Evolutionary conservation across 2,888 invertebrate species (phyloP).

Genomic region (Rhamnusium bicolor): DNA sequence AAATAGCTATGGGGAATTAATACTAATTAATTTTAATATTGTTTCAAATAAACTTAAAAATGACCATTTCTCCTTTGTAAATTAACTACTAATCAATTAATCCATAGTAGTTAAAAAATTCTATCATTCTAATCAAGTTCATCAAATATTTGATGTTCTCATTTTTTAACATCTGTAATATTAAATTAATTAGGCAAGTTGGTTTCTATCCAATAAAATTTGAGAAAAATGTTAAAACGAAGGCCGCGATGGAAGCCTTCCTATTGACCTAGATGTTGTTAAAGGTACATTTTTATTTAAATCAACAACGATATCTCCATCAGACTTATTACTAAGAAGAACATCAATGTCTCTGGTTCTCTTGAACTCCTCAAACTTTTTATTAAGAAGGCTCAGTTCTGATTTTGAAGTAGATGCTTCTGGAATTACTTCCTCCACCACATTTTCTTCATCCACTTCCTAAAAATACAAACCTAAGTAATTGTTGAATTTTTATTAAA

Average conservation of each 20-base stretch:
- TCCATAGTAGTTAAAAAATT: neutral
- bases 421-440: constrained; percentile 68
- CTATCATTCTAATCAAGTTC: neutral
- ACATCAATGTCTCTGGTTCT: constrained; percentile 68
- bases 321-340: constrained; percentile 48
- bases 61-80: constrained; percentile 3
- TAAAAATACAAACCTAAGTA: constrained; percentile 62
- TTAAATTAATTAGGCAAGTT: constrained; percentile 1
- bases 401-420: constrained; percentile 72
- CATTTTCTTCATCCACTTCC: constrained; percentile 82
- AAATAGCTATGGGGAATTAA: neutral
- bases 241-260: constrained; percentile 64
- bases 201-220: neutral
- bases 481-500: constrained; percentile 4
- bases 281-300: constrained; percentile 42
- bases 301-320: constrained; percentile 38
- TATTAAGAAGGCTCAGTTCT: constrained; percentile 71
- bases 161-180: constrained; percentile 1
- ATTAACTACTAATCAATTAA: neutral
- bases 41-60: neutral
- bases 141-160: neutral
- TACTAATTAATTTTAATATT: neutral
- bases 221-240: constrained; percentile 59
- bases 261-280: constrained; percentile 60
- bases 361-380: constrained; percentile 76